These are phyloP conservation scores for Arctocebus calabarensis DNA, from an alignment of 2,797 vertebrate genomes.

Conservation along the genomic window DNA sequence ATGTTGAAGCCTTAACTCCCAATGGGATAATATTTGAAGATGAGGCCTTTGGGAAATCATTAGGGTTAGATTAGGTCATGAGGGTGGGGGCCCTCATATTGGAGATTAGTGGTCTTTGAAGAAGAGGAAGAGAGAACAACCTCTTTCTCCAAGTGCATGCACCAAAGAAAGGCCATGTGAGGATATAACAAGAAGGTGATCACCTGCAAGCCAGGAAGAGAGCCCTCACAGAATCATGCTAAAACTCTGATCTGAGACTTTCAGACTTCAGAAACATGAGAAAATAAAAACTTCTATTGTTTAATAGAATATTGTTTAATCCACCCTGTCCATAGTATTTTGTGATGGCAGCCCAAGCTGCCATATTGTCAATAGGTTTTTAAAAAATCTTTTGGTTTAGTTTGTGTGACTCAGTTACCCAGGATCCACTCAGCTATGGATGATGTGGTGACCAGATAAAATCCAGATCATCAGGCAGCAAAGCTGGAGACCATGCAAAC, in stretches of 20 bases:
- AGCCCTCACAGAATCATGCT: not conserved
- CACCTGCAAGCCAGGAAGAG: not conserved
- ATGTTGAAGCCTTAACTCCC: not conserved
- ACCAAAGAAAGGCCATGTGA: not conserved
- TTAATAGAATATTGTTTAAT: not conserved
- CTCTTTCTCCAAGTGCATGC: not conserved
- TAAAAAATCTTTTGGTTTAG: constrained; percentile 24
- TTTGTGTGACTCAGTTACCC: not conserved
- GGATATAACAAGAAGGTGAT: not conserved
- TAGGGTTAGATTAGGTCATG: not conserved
- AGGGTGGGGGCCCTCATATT: not conserved
- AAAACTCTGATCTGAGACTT: not conserved
- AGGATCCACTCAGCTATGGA: not conserved
- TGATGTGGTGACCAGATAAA: not conserved
- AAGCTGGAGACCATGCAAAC: not conserved
- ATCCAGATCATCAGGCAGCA: not conserved
- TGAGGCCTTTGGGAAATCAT: not conserved
- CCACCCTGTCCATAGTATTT: not conserved
- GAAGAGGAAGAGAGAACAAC: not conserved
- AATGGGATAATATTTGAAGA: not conserved
- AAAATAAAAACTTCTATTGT: not conserved
- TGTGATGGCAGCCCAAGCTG: not conserved
- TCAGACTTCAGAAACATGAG: not conserved
- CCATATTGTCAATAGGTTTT: not conserved
- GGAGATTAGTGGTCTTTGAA: not conserved